phyloP scores from a whole-genome alignment of 2,797 vertebrate genomes.

The Chaenodraco wilsoni region DNA sequence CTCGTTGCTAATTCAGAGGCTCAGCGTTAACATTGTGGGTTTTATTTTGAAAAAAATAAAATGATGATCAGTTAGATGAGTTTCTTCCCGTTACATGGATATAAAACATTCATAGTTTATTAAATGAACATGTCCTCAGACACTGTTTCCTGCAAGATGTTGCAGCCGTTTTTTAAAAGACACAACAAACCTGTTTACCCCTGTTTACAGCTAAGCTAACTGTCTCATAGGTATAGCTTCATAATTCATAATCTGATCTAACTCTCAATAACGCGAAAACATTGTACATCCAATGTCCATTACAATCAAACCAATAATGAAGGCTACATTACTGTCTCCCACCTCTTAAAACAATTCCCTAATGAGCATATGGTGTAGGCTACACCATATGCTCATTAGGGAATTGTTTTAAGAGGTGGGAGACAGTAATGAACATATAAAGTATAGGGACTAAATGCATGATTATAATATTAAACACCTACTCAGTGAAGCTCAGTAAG shows the following conservation, averaged over 20 bases:
- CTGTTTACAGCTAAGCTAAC: background rate
- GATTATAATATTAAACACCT: background rate
- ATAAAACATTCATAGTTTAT: no score
- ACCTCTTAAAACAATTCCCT: no score
- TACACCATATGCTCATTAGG: background rate
- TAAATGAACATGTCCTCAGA: no score
- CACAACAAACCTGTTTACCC: background rate
- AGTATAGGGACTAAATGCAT: background rate
- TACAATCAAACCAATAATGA: background rate
- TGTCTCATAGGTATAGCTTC: background rate
- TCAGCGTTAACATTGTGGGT: no score
- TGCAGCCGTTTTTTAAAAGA: background rate
- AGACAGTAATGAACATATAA: background rate
- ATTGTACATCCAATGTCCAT: background rate
- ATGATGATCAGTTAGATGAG: no score
- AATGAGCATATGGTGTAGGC: no score
- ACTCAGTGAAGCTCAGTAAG: background rate
- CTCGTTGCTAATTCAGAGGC: no score
- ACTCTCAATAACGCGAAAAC: background rate
- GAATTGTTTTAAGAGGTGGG: background rate
- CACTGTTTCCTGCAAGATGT: no score
- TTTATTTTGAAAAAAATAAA: no score
- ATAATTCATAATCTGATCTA: background rate
- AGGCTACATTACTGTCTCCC: background rate
- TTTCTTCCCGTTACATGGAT: no score